Conservation (phyloP, 1,140 invertebrate genomes). For the Lepidurus packardi region DNA sequence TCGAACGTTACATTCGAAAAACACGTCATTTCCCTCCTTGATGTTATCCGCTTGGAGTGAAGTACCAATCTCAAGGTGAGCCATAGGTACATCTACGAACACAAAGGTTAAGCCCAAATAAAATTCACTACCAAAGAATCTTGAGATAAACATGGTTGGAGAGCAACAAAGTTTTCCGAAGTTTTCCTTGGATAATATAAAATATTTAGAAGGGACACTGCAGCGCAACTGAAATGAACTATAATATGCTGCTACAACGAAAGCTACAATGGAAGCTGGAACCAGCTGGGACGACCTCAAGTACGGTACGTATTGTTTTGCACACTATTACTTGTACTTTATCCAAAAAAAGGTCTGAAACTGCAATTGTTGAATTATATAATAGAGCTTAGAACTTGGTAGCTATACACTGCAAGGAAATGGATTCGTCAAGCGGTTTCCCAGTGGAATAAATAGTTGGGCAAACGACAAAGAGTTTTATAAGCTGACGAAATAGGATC, state of each 20-base stretch:
- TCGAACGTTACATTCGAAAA: conserved; percentile 82
- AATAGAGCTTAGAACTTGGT: no score
- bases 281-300: no score
- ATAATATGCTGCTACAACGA: no score
- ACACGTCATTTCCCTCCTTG: conserved; percentile 78
- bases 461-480: not conserved
- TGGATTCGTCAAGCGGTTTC: not conserved
- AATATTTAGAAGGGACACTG: no score
- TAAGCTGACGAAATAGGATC: conserved; percentile 11
- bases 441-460: not conserved
- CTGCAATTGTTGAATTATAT: no score
- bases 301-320: no score
- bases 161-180: not conserved
- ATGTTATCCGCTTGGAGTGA: conserved; percentile 68
- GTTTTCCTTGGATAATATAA: no score
- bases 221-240: no score
- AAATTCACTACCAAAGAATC: not conserved
- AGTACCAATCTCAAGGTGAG: conserved; percentile 65
- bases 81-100: conserved; percentile 60
- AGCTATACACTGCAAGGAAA: no score
- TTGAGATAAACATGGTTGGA: not conserved
- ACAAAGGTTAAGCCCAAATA: not conserved
- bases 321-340: no score
- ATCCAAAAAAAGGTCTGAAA: no score
- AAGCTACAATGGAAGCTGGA: no score